Evolutionary conservation across 2,888 invertebrate species (phyloP).

Genomic region (Sinodicranocentrus sp.): DNA sequence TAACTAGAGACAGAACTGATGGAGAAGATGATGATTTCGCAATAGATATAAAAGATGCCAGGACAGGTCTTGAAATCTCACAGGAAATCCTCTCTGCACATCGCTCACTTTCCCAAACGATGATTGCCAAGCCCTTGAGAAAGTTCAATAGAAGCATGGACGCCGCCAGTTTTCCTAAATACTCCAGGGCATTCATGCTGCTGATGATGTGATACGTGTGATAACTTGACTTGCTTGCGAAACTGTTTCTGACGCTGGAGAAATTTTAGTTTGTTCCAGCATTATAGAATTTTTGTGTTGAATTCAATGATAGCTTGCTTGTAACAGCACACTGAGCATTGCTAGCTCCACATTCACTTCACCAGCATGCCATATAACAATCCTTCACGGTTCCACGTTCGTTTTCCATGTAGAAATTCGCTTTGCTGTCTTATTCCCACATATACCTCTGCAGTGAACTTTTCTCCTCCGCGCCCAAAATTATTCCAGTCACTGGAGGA

Average conservation of each 20-base stretch:
- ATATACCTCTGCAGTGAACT: no score
- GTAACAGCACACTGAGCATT: no score
- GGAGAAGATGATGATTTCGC: not conserved
- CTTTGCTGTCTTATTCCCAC: no score
- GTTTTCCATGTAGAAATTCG: not conserved
- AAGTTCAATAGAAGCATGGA: conserved; percentile 24
- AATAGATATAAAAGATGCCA: not conserved
- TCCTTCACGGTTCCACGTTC: not conserved
- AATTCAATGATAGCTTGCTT: no score
- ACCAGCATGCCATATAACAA: not conserved
- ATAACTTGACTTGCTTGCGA: not conserved
- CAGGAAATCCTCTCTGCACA: conserved; percentile 30
- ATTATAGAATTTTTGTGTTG: no score
- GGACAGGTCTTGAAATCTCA: conserved; percentile 19
- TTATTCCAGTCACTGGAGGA: no score
- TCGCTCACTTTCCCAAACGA: conserved; percentile 12
- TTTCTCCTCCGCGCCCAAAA: no score
- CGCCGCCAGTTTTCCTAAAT: conserved; percentile 25
- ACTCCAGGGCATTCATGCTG: conserved; percentile 29
- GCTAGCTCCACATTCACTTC: not conserved
- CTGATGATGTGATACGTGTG: not conserved
- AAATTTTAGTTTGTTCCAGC: not conserved
- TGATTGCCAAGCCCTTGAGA: conserved; percentile 9
- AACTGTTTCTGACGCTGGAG: not conserved
- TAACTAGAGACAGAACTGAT: no score